phyloP scores from a whole-genome alignment of 2,888 invertebrate genomes.

The Trachelus tabidus region DNA sequence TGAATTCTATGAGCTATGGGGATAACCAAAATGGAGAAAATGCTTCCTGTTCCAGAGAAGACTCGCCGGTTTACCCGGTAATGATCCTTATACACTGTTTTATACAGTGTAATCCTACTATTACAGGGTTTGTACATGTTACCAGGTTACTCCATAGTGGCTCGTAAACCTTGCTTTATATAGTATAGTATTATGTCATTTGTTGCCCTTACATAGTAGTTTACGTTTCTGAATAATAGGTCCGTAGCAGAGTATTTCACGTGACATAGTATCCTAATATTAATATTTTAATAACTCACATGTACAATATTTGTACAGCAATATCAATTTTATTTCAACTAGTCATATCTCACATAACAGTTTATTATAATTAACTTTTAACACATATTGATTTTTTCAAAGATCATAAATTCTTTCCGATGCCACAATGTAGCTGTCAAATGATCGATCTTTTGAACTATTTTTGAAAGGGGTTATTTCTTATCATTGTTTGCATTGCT shows the following conservation, averaged over 20 bases:
- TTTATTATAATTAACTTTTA: background rate
- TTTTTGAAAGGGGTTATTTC: background rate
- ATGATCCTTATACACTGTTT: conserved; percentile 13
- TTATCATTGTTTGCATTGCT: background rate
- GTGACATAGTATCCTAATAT: too few species aligned
- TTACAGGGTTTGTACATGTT: background rate
- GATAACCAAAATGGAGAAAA: conserved; percentile 45
- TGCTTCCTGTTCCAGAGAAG: conserved; percentile 40
- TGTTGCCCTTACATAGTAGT: background rate
- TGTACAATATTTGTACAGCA: background rate
- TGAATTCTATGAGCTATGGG: conserved; percentile 28
- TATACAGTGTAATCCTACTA: background rate
- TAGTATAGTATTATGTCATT: background rate
- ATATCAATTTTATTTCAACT: background rate
- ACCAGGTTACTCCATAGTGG: background rate
- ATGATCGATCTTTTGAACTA: background rate
- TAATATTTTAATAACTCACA: background rate
- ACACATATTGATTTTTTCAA: background rate
- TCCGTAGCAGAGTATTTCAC: too few species aligned
- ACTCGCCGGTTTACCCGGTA: conserved; percentile 45
- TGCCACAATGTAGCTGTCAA: background rate
- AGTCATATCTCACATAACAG: background rate
- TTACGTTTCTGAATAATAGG: background rate
- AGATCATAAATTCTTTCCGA: background rate
- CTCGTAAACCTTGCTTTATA: background rate